Evolutionary conservation across 2,888 invertebrate genomes (phyloP), one percentile per base, ranked within the genome.

Genomic region (Lathronympha strigana): DNA sequence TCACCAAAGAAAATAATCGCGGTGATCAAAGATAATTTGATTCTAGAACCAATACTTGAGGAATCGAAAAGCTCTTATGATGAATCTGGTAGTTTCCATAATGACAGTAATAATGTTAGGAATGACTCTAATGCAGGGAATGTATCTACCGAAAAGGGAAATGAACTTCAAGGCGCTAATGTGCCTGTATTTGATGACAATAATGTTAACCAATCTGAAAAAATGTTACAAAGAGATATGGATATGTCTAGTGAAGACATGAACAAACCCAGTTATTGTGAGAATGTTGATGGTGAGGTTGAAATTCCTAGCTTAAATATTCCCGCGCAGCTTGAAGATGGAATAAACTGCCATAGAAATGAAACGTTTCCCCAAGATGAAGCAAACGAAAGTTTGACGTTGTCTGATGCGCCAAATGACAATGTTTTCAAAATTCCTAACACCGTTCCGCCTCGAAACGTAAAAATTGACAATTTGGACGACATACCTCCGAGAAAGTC

Each of bases 1-100:
- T 85, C 88, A 0, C 85, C 88, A 0, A 70, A 72, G 13, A 88
- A 87, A 75, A 68, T 64, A 5, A 68, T 71, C 4, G 81, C 83
- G 4, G 45, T 68, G 17, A 23, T 76, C 8, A 78, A 80, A 74
- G 62, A 63, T n/a, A 38, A 61, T 23, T 78, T 69, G 23, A 40
- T 79, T 11, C 72, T 92, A 2, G 92, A 92, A 72, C 90, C 92
- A 1, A 92, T 92, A 70, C 71, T 90, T 45, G 92, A 92, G 71
- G 92, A 92, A 72, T 90, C 90, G 0, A 92, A 92, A 72, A 87
- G 87, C 70, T 88, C 87, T 2, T 84, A 82, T 6, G 87, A 88
- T 60, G 86, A 88, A 64, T 82, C 84, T 5, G 76, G 76, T 33
- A 84, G 79, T 71, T 79, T 78, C n/a, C 71, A 71, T 53, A 71